Evolutionary conservation across 2,797 vertebrate genomes (phyloP).

Genomic region (Gouania willdenowi): DNA sequence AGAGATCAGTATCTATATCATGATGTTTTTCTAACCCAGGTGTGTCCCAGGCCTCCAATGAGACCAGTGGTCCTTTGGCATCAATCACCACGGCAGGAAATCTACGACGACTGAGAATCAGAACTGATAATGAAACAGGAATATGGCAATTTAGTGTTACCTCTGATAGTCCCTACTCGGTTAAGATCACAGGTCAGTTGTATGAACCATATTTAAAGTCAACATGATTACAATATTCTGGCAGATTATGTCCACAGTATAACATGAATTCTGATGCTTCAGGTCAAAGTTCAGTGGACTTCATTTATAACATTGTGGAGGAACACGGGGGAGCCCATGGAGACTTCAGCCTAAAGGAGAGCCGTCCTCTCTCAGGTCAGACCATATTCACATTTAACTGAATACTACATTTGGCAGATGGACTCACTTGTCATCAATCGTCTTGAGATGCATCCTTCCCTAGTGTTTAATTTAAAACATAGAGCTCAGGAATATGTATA

Average conservation of each 20-base stretch:
- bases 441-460: too few relatives aligned
- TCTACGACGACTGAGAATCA: conserved; percentile 47
- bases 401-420: too few relatives aligned
- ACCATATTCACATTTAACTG: too few relatives aligned
- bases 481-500: too few relatives aligned
- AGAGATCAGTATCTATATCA: too few relatives aligned
- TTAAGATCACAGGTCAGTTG: conserved; percentile 64
- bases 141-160: conserved; percentile 55
- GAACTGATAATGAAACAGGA: conserved; percentile 39
- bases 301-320: conserved; percentile 58
- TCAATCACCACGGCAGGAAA: conserved; percentile 54
- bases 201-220: not conserved
- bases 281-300: conserved; percentile 66
- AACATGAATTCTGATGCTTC: too few relatives aligned
- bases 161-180: conserved; percentile 41
- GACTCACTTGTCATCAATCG: too few relatives aligned
- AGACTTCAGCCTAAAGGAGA: conserved; percentile 48
- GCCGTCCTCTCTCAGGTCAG: conserved; percentile 56
- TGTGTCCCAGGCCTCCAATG: conserved; percentile 46
- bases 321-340: conserved; percentile 28
- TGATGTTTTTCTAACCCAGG: conserved; percentile 28
- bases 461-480: too few relatives aligned
- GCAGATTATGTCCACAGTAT: too few relatives aligned
- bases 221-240: too few relatives aligned
- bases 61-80: conserved; percentile 47